Percentiles rank a stretch among this genome's conserved stretches.
Conservation (phyloP, 37 sponge, comb jelly and placozoan genomes). For the Aphrocallistes beatrix region DNA sequence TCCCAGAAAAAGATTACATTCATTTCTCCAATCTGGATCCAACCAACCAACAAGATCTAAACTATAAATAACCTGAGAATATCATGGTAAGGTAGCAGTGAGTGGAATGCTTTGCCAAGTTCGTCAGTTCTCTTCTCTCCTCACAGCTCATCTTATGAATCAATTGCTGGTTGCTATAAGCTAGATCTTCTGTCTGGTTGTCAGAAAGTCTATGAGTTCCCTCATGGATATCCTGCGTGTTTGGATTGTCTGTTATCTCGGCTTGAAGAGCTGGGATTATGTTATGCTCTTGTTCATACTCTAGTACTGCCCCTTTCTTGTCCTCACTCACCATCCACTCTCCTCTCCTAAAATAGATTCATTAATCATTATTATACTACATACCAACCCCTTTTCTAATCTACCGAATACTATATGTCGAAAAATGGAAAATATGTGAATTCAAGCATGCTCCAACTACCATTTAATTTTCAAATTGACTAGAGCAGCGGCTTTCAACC, state of each 20-base stretch:
- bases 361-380: no score
- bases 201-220: not conserved
- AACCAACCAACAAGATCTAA: no score
- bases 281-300: not conserved
- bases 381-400: no score
- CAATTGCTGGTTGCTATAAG: not conserved
- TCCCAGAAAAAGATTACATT: no score
- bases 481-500: no score
- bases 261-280: not conserved
- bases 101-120: not conserved
- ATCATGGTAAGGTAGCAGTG: not conserved
- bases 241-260: not conserved
- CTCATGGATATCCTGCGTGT: not conserved
- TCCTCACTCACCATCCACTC: constrained; percentile 14
- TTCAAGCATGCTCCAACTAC: no score
- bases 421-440: no score
- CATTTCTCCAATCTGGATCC: no score
- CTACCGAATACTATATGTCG: no score
- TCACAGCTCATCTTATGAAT: not conserved
- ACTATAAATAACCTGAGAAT: constrained; percentile 12
- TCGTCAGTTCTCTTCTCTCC: not conserved
- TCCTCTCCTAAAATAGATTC: not conserved
- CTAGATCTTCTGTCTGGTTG: not conserved
- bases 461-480: no score
- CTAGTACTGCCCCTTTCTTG: not conserved